A percentile compares a stretch with the other conserved stretches of the same genome.
phyloP scores from a whole-genome alignment of 2,113 vertebrate species.

The Pitta sordida region DNA sequence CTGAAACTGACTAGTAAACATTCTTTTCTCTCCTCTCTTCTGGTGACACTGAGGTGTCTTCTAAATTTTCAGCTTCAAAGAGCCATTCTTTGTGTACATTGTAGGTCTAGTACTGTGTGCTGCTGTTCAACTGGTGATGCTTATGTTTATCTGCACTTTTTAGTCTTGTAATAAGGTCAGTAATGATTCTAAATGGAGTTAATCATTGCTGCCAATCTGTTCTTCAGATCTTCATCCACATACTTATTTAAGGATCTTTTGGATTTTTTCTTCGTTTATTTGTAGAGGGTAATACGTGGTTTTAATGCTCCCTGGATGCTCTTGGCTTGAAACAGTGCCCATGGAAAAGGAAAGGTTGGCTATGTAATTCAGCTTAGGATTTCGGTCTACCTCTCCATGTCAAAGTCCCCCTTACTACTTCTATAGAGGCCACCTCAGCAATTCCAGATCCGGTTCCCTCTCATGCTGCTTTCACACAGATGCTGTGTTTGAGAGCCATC shows the following conservation, averaged over 20 bases:
- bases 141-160: not conserved
- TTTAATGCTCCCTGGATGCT: not conserved
- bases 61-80: not conserved
- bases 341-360: not conserved
- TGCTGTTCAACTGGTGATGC: not conserved
- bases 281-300: not conserved
- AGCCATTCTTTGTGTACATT: fast-evolving
- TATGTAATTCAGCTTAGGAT: not conserved
- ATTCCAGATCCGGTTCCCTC: not conserved
- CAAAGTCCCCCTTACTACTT: not conserved
- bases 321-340: not conserved
- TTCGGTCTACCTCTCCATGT: not conserved
- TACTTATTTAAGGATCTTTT: not conserved
- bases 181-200: not conserved
- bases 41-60: not conserved
- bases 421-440: fast-evolving
- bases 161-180: not conserved
- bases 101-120: not conserved
- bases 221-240: not conserved
- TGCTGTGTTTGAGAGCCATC: not conserved
- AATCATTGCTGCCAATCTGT: not conserved
- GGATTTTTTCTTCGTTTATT: not conserved
- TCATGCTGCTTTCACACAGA: fast-evolving
- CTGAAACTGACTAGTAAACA: not conserved
- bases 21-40: not conserved